phyloP scores from a whole-genome alignment of 1,140 invertebrate genomes.

The Hyles euphorbiae region DNA sequence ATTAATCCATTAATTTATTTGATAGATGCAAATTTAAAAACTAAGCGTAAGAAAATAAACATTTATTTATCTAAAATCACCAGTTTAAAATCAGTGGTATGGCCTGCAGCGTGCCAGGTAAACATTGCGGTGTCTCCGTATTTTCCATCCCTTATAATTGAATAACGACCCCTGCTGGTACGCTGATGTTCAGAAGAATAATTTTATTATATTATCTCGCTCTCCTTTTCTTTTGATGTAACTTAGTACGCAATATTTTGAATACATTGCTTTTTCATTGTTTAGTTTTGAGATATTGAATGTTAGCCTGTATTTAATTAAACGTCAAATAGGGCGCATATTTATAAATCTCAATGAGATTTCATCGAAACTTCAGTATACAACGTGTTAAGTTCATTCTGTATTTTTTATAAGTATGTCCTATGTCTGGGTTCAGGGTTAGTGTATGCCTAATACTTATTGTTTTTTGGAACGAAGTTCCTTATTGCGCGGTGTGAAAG shows the following conservation, averaged over 20 bases:
- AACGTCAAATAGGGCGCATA: slow-evolving; percentile 4
- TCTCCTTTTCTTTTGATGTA: slow-evolving; percentile 26
- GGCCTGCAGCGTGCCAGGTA: slow-evolving; percentile 45
- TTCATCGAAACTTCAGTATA: too few species aligned
- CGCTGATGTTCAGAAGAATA: slow-evolving; percentile 52
- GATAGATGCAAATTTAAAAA: too few species aligned
- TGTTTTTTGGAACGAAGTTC: too few species aligned
- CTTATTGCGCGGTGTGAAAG: too few species aligned
- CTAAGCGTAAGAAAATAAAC: too few species aligned
- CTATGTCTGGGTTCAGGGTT: too few species aligned
- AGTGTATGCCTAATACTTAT: too few species aligned
- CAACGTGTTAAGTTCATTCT: too few species aligned
- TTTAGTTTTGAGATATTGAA: not conserved
- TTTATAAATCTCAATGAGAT: too few species aligned
- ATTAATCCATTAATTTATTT: too few species aligned
- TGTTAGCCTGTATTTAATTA: slow-evolving; percentile 1
- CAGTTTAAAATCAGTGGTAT: slow-evolving; percentile 23
- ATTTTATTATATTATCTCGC: slow-evolving; percentile 55
- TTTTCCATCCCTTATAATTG: slow-evolving; percentile 53
- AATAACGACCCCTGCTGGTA: slow-evolving; percentile 49
- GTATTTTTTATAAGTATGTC: too few species aligned
- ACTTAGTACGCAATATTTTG: slow-evolving; percentile 26
- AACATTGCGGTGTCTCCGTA: slow-evolving; percentile 30
- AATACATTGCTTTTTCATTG: slow-evolving; percentile 14
- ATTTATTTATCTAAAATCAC: too few species aligned